A percentile compares a stretch with the other conserved stretches of the same genome.
phyloP scores from a whole-genome alignment of 2,797 vertebrate species.

The Bovichtus diacanthus region DNA sequence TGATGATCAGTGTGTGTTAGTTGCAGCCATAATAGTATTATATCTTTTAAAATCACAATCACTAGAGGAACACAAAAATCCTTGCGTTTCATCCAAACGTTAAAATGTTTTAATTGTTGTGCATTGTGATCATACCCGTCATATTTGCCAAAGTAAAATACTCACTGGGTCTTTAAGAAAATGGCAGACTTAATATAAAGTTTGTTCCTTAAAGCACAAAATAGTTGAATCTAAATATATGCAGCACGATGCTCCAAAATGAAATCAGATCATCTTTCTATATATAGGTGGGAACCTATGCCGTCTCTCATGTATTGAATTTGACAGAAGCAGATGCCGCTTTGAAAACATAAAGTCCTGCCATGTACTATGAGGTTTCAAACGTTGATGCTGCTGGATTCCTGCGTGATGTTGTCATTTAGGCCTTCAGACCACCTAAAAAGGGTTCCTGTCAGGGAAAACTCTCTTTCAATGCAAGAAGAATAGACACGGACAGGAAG shows the following conservation, averaged over 20 bases:
- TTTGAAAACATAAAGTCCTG: conserved; percentile 19
- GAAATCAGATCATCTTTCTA: neutral
- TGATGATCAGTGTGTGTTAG: neutral
- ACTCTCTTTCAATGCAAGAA: conserved; percentile 18
- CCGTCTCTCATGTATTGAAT: conserved; percentile 7
- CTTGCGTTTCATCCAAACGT: neutral
- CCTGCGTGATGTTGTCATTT: conserved; percentile 46
- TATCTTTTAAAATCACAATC: neutral
- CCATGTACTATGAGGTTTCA: conserved; percentile 25
- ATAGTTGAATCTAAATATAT: conserved; percentile 10
- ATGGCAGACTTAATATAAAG: neutral
- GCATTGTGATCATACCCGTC: neutral
- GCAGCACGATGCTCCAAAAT: neutral
- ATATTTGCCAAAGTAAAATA: neutral
- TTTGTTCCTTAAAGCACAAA: conserved; percentile 1
- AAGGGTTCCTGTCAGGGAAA: conserved; percentile 33
- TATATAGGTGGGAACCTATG: neutral
- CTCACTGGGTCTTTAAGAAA: neutral
- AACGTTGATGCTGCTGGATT: conserved; percentile 14
- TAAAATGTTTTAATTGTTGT: neutral
- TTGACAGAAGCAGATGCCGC: conserved; percentile 18
- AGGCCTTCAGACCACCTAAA: conserved; percentile 51
- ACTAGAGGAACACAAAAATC: neutral
- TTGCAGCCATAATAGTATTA: neutral
- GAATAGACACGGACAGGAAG: conserved; percentile 56